Evolutionary conservation across 2,888 invertebrate genomes (phyloP).

Genomic region (Epistrophella euchroma): DNA sequence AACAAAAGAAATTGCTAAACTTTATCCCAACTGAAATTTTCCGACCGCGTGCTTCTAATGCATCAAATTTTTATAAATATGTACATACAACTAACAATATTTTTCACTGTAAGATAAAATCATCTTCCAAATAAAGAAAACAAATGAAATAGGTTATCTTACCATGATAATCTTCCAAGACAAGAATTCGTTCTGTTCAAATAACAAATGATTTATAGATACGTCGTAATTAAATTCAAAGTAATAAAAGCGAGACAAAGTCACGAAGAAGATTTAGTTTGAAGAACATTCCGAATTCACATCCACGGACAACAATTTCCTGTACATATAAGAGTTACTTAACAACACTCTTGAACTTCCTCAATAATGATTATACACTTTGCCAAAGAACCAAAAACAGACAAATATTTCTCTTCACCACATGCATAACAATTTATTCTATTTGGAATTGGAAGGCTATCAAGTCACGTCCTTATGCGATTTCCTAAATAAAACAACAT

Average conservation of each 20-base stretch:
- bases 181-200: neutral
- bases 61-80: no score
- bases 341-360: constrained; percentile 40
- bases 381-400: constrained; percentile 28
- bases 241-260: constrained; percentile 17
- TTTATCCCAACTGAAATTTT: no score
- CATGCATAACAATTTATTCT: constrained; percentile 61
- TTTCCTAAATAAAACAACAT: constrained; percentile 16
- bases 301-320: constrained; percentile 37
- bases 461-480: constrained; percentile 61
- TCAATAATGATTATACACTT: constrained; percentile 28
- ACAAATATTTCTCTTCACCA: constrained; percentile 46
- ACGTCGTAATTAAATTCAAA: constrained; percentile 26
- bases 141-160: no score
- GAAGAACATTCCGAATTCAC: constrained; percentile 21
- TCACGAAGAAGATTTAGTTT: constrained; percentile 10
- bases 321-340: constrained; percentile 24
- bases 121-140: no score
- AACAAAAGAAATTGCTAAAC: no score
- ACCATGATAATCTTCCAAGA: no score
- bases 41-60: no score
- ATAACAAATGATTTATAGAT: constrained; percentile 23
- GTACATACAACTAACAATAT: no score
- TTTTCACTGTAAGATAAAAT: no score
- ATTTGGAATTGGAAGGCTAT: constrained; percentile 52